Conservation (phyloP, 2,113 vertebrate genomes). For the Penelope pileata region DNA sequence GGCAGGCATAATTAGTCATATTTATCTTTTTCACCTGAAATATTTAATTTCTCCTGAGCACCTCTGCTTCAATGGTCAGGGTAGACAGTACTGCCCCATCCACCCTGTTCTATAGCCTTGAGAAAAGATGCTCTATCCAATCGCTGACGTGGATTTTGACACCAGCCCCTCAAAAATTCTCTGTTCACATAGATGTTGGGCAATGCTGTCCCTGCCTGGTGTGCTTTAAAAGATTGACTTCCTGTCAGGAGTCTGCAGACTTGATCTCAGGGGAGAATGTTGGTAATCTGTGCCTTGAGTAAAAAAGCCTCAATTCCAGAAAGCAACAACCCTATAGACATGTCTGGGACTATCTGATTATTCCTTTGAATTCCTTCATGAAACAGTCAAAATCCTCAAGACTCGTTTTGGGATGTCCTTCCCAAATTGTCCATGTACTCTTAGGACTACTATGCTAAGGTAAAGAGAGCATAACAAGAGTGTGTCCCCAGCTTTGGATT, state of each 20-base stretch:
- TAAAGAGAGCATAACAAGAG: not conserved
- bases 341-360: not conserved
- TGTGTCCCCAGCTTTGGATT: not conserved
- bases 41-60: not conserved
- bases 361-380: not conserved
- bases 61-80: not conserved
- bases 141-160: not conserved
- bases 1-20: not conserved
- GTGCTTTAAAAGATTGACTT: not conserved
- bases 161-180: accelerated
- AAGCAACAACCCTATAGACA: not conserved
- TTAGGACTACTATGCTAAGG: not conserved
- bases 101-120: not conserved
- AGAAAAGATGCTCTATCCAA: not conserved
- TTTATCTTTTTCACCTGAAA: not conserved
- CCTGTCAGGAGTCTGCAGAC: not conserved
- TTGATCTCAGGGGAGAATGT: not conserved
- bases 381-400: not conserved
- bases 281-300: not conserved
- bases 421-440: not conserved
- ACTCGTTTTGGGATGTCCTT: not conserved
- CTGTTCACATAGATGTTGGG: not conserved
- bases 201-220: not conserved
- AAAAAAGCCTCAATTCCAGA: not conserved
- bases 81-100: not conserved